A percentile compares a stretch with the other conserved stretches of the same genome.
phyloP scores from a whole-genome alignment of 2,888 invertebrate species.

The Cetonia aurata region DNA sequence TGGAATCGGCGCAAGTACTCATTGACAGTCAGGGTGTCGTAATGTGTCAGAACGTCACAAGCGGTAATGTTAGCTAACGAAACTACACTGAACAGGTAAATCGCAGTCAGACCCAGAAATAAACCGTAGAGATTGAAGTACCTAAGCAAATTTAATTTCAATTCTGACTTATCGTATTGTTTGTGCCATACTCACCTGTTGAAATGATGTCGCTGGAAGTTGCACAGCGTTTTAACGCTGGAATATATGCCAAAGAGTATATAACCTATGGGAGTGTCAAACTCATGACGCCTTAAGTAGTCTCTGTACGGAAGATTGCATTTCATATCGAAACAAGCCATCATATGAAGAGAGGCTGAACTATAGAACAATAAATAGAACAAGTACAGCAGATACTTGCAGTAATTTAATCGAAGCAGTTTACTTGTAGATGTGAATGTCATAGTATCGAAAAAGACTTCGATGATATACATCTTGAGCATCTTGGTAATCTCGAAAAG shows the following conservation, averaged over 20 bases:
- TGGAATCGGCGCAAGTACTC: constrained; percentile 30
- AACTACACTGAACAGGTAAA: constrained; percentile 27
- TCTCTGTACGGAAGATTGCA: constrained; percentile 16
- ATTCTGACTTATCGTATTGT: background rate
- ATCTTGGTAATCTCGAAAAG: constrained; percentile 36
- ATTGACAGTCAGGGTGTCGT: constrained; percentile 30
- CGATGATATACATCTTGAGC: constrained; percentile 37
- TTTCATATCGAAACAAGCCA: constrained; percentile 37
- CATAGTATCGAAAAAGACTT: constrained; percentile 26
- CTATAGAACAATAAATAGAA: constrained; percentile 23
- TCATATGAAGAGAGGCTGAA: constrained; percentile 28
- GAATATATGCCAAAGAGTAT: constrained; percentile 23
- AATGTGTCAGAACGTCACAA: constrained; percentile 31
- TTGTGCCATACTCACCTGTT: constrained; percentile 20
- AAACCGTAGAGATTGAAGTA: constrained; percentile 25
- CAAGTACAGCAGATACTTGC: constrained; percentile 36
- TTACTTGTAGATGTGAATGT: constrained; percentile 13
- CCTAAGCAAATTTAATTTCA: background rate
- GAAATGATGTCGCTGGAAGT: constrained; percentile 20
- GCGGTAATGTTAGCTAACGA: constrained; percentile 31
- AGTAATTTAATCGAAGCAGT: constrained; percentile 30
- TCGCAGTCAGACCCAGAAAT: background rate
- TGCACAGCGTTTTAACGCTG: constrained; percentile 31
- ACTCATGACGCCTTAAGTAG: constrained; percentile 3
- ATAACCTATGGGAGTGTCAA: background rate